Evolutionary conservation across 2,113 vertebrate species (phyloP).

Genomic region (Tupaia chinensis): DNA sequence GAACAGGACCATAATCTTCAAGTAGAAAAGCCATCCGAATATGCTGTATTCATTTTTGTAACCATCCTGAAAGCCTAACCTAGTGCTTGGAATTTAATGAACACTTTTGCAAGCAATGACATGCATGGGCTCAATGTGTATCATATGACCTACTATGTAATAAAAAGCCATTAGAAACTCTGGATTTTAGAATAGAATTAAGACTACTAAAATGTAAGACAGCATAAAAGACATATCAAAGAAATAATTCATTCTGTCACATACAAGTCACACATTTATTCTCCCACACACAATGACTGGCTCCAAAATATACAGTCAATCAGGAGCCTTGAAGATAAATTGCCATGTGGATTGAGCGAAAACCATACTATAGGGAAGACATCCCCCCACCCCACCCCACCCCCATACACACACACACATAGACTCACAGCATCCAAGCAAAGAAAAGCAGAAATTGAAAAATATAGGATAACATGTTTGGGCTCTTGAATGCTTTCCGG

Average conservation of each 20-base stretch:
- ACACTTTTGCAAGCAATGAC: slow-evolving; percentile 37
- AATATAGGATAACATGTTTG: background rate
- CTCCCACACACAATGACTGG: background rate
- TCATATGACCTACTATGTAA: background rate
- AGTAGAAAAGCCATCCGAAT: slow-evolving; percentile 1
- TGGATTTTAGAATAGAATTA: background rate
- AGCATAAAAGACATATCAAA: background rate
- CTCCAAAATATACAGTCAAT: slow-evolving; percentile 25
- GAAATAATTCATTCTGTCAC: slow-evolving; percentile 10
- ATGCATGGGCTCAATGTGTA: background rate
- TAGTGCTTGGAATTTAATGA: slow-evolving; percentile 21
- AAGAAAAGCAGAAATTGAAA: background rate
- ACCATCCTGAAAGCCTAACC: background rate
- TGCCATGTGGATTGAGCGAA: background rate
- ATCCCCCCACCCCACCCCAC: too few species aligned
- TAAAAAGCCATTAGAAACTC: slow-evolving; percentile 2
- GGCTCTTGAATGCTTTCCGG: background rate
- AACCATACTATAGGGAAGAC: background rate
- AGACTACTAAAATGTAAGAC: background rate
- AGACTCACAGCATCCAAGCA: background rate
- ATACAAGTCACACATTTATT: background rate
- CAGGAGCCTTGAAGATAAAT: slow-evolving; percentile 20
- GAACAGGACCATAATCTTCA: background rate
- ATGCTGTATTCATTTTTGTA: background rate
- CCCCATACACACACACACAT: too few species aligned